Conservation (phyloP, 2,113 vertebrate genomes). For the Indicator maculatus region DNA sequence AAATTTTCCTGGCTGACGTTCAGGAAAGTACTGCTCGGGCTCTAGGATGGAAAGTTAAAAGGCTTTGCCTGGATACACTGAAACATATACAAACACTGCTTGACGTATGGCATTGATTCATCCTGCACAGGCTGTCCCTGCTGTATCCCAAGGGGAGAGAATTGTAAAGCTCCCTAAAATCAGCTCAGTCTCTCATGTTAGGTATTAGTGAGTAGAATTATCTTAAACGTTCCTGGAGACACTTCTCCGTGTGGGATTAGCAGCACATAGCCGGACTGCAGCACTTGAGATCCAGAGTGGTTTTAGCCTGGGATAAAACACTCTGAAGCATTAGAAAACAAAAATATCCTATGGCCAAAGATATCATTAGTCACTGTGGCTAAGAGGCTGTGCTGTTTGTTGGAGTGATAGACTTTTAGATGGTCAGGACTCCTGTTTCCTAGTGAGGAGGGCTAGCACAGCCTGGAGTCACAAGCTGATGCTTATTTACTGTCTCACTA, state of each 20-base stretch:
- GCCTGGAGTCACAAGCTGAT: neutral
- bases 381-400: neutral
- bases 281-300: neutral
- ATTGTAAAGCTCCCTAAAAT: slow-evolving; percentile 45
- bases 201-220: slow-evolving; percentile 10
- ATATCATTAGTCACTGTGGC: neutral
- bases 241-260: neutral
- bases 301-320: slow-evolving; percentile 22
- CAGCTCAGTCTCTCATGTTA: neutral
- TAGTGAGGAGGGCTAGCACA: neutral
- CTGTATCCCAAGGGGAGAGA: slow-evolving; percentile 54
- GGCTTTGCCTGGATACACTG: slow-evolving; percentile 92
- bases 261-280: neutral
- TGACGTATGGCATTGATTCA: slow-evolving; percentile 75
- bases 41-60: slow-evolving; percentile 93
- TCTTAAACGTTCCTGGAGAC: neutral
- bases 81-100: slow-evolving; percentile 86
- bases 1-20: slow-evolving; percentile 95
- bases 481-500: neutral
- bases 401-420: neutral
- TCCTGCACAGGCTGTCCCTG: slow-evolving; percentile 69
- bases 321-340: neutral
- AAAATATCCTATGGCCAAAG: neutral
- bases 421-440: neutral
- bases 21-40: slow-evolving; percentile 95